Percentiles rank a stretch among this genome's conserved stretches.
These are phyloP conservation scores for Penaeus japonicus DNA, from an alignment of 1,140 invertebrate species.

Conservation along the genomic window DNA sequence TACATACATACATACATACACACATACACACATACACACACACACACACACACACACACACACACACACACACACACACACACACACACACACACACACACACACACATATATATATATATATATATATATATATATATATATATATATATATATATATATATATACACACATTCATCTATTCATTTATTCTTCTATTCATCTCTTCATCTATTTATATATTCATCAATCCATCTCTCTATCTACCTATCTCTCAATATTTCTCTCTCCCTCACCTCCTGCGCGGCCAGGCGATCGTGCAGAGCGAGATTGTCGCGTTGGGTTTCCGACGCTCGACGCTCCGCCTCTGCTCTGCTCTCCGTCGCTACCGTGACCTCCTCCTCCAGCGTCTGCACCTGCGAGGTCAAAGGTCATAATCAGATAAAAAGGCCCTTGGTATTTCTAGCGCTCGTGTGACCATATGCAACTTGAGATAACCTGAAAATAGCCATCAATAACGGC, in stretches of 20 bases:
- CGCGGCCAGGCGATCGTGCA: not conserved
- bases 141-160: too few species aligned
- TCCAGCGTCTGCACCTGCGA: slow-evolving; percentile 29
- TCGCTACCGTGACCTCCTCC: slow-evolving; percentile 28
- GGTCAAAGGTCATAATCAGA: not conserved
- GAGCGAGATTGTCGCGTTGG: slow-evolving; percentile 11
- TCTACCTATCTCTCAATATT: not conserved
- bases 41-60: too few species aligned
- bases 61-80: too few species aligned
- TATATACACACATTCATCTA: too few species aligned
- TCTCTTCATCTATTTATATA: too few species aligned
- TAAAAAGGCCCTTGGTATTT: not conserved
- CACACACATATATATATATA: too few species aligned
- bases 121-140: too few species aligned
- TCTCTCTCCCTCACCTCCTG: slow-evolving; percentile 2
- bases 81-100: too few species aligned
- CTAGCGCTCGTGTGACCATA: not conserved
- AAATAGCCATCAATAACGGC: too few species aligned
- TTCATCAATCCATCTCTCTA: not conserved
- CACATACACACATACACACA: too few species aligned
- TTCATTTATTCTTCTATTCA: too few species aligned
- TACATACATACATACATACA: too few species aligned
- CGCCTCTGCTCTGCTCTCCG: slow-evolving; percentile 10
- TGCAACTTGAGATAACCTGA: not conserved
- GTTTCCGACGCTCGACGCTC: slow-evolving; percentile 11